These are phyloP conservation scores for Rhyacichthys aspro DNA, from an alignment of 2,797 vertebrate species.

Conservation along the genomic window DNA sequence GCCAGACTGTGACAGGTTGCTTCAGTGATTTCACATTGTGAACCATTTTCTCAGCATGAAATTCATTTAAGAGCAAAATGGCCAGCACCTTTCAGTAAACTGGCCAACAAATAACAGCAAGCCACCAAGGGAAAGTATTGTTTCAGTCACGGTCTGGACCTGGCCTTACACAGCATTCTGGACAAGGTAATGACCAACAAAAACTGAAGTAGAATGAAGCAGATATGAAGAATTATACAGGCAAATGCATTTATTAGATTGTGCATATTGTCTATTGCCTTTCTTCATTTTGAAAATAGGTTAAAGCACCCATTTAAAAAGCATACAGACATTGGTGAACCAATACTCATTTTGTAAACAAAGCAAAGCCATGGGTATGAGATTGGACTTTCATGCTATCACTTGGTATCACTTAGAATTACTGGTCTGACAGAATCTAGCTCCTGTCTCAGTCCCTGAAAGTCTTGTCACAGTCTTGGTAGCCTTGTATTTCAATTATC, in stretches of 20 bases:
- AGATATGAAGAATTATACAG: neutral
- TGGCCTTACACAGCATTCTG: neutral
- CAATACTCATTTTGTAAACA: too few species aligned
- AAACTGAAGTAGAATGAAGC: neutral
- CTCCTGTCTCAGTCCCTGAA: too few species aligned
- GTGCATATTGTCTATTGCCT: too few species aligned
- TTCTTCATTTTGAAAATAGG: neutral
- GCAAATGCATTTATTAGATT: neutral
- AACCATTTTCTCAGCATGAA: slow-evolving; percentile 47
- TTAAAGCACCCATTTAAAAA: too few species aligned
- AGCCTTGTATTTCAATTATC: too few species aligned
- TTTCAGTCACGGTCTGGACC: slow-evolving; percentile 19
- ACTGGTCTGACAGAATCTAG: too few species aligned
- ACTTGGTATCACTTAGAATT: too few species aligned
- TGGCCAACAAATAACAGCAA: slow-evolving; percentile 39
- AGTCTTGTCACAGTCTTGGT: too few species aligned
- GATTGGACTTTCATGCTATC: too few species aligned
- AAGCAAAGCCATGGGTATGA: too few species aligned
- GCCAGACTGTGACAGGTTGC: slow-evolving; percentile 53
- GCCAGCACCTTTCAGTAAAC: slow-evolving; percentile 23
- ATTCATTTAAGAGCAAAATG: slow-evolving; percentile 46
- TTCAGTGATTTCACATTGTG: slow-evolving; percentile 46
- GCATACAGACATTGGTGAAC: too few species aligned
- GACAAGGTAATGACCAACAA: neutral
- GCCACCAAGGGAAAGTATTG: neutral